A percentile compares a stretch with the other conserved stretches of the same genome.
These are phyloP conservation scores for Malacoctenus gilli DNA, from an alignment of 2,797 vertebrate species.

Conservation along the genomic window DNA sequence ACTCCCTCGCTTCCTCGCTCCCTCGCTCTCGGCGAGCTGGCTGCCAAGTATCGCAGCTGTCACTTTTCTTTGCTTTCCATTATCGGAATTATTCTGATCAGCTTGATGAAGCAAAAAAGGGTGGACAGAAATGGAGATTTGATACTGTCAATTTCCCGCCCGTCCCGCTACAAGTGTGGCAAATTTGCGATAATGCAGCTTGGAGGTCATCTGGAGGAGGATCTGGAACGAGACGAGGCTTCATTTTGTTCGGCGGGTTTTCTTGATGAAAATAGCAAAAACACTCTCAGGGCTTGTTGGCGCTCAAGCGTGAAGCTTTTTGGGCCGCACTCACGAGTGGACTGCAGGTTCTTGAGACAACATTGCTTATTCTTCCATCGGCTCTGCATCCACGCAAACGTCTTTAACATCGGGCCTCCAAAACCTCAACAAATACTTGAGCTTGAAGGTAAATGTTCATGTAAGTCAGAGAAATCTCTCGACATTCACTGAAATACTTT, in stretches of 20 bases:
- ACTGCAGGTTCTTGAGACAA: too few species aligned
- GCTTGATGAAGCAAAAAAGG: conserved; percentile 53
- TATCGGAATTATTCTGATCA: conserved; percentile 61
- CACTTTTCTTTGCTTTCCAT: conserved; percentile 64
- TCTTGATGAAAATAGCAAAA: neutral
- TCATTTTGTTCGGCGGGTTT: neutral
- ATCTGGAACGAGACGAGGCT: conserved; percentile 13
- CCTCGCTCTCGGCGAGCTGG: conserved; percentile 34
- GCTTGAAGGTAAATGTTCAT: too few species aligned
- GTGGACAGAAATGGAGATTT: conserved; percentile 51
- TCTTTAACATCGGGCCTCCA: too few species aligned
- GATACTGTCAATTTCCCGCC: conserved; percentile 46
- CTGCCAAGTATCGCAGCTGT: conserved; percentile 73
- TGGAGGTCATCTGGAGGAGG: conserved; percentile 38
- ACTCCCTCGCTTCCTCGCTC: conserved; percentile 54
- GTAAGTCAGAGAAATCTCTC: too few species aligned
- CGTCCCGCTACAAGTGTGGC: conserved; percentile 15
- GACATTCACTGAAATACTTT: too few species aligned
- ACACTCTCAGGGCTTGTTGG: neutral
- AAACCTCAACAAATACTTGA: too few species aligned
- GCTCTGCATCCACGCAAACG: too few species aligned
- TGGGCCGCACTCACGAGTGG: too few species aligned
- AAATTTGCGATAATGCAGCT: conserved; percentile 27
- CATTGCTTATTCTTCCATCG: too few species aligned
- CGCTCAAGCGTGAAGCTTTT: neutral